These are phyloP conservation scores for Pterocles gutturalis DNA, from an alignment of 2,113 vertebrate species.

Conservation along the genomic window DNA sequence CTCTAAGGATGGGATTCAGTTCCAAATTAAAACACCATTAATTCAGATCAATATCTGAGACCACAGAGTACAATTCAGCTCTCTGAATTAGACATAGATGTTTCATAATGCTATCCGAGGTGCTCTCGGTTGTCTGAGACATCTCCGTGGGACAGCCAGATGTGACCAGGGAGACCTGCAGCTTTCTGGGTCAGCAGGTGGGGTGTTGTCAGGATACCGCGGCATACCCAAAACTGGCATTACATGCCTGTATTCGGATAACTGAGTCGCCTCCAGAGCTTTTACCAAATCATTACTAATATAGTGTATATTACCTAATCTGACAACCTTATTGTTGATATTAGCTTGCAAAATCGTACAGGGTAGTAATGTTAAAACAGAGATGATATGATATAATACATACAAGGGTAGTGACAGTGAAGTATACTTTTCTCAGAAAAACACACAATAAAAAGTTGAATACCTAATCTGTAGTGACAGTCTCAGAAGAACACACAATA, in stretches of 20 bases:
- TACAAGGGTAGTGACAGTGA: background rate
- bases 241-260: background rate
- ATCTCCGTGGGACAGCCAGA: background rate
- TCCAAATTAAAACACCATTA: background rate
- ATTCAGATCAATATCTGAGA: background rate
- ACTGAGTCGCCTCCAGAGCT: background rate
- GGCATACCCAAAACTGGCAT: background rate
- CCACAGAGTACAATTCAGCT: background rate
- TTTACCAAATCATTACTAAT: background rate
- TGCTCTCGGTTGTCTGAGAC: background rate
- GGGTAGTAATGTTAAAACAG: background rate
- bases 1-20: background rate
- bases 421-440: background rate
- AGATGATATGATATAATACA: background rate
- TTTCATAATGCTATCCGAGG: background rate
- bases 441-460: background rate
- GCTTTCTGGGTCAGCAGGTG: background rate
- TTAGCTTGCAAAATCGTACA: background rate
- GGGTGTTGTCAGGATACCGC: rapidly evolving
- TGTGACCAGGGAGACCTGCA: background rate
- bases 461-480: background rate
- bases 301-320: background rate
- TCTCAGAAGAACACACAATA: background rate
- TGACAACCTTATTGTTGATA: background rate
- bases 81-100: background rate